phyloP scores from a whole-genome alignment of 2,888 invertebrate species.

The Ormyrus pomaceus region DNA sequence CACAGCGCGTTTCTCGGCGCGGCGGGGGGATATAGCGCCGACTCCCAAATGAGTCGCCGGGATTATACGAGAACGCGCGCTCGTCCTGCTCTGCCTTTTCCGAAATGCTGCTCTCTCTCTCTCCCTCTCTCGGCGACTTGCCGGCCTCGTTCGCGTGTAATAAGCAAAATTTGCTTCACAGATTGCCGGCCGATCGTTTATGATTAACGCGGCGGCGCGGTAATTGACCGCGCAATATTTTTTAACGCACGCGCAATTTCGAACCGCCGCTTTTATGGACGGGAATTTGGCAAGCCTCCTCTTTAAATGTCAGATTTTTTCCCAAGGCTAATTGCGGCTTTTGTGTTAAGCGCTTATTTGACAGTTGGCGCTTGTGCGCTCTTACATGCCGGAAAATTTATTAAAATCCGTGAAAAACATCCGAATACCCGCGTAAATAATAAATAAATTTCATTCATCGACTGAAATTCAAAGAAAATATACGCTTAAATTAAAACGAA shows the following conservation, averaged over 20 bases:
- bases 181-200: conserved; percentile 36
- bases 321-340: no score
- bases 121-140: no score
- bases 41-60: conserved; percentile 10
- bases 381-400: no score
- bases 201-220: conserved; percentile 21
- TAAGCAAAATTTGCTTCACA: conserved; percentile 49
- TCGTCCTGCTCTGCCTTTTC: conserved; percentile 17
- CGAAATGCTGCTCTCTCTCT: conserved; percentile 6
- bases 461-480: no score
- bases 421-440: no score
- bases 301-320: no score
- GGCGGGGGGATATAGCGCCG: background rate
- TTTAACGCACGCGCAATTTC: background rate
- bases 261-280: background rate
- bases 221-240: conserved; percentile 26
- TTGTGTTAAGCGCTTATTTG: no score
- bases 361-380: no score
- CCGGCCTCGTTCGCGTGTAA: background rate
- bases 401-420: no score
- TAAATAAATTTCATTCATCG: no score
- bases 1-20: conserved; percentile 9
- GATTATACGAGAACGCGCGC: background rate
- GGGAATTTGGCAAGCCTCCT: background rate
- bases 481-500: no score